Evolutionary conservation across 2,888 invertebrate species (phyloP), one percentile per base, ranked within the genome.

Genomic region (Noctua comes): DNA sequence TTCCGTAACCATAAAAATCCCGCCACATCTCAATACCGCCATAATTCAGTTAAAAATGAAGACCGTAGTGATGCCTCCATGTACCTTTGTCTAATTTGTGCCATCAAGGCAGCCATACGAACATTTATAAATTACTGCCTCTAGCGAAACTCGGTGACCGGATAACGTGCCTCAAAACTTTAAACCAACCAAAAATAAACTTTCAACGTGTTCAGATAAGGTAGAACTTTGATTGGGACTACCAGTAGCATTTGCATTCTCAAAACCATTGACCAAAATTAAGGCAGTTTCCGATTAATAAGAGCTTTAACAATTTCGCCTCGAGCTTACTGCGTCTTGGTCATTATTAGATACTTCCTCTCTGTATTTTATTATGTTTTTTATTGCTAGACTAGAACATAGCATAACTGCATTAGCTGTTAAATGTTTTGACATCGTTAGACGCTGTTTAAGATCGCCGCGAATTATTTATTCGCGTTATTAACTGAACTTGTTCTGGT

Each of bases 261-360:
- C 93, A 93, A 95, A 95, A 94, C 94, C 96, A 96, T 94, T 96
- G 95, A 96, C 94, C 92, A 93, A 95, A 96, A 95, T 96, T 95
- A 94, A 95, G 94, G 95, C 91, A 93, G 95, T 96, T 95, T 95
- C 94, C 95, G 95, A 96, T 95, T 93, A 93, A 93, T 91, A 91
- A 92, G 90, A 94, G 94, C 93, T 93, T 94, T 95, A 96, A 94
- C 93, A 90, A 91, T 91, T 90, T 93, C 83, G 96, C 96, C 95
- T 88, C 88, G 80, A 93, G 96, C 86, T 81, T 69, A 77, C 93
- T 87, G 87, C 91, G 92, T 91, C 91, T 93, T 91, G 91, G 91
- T 91, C 91, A 91, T 93, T 94, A 94, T 95, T 92, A 92, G 91
- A 90, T 91, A 93, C 93, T 94, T 95, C 94, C 94, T 94, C 89